Percentiles rank a stretch among this genome's conserved stretches.
phyloP scores from a whole-genome alignment of 2,113 vertebrate genomes.

The Antechinus stuartii region DNA sequence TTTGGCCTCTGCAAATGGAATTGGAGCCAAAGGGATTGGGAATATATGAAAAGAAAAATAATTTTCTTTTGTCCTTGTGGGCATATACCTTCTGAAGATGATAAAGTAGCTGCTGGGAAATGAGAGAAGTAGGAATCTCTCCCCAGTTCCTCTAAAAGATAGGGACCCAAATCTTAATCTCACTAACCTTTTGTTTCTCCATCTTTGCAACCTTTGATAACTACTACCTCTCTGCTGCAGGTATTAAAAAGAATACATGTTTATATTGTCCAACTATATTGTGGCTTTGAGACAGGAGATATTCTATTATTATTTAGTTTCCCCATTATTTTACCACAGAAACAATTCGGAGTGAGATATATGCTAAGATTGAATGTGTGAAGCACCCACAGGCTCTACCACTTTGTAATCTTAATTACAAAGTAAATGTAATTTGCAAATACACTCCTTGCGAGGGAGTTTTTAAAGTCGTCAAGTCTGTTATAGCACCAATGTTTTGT shows the following conservation, averaged over 20 bases:
- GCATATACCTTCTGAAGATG: not conserved
- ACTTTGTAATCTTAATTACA: not conserved
- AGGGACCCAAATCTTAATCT: not conserved
- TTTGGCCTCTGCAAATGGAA: not conserved
- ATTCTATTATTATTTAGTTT: constrained; percentile 32
- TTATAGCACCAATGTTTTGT: constrained; percentile 46
- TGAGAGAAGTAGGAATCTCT: not conserved
- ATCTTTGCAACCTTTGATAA: not conserved
- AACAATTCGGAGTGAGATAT: constrained; percentile 16
- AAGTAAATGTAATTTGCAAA: constrained; percentile 48
- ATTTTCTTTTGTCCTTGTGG: not conserved
- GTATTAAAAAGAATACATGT: constrained; percentile 12
- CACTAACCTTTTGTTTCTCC: not conserved
- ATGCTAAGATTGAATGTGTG: constrained; percentile 32
- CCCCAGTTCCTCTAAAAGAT: not conserved
- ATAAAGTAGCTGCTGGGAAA: not conserved
- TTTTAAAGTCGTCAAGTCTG: constrained; percentile 50
- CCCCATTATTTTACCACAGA: constrained; percentile 30
- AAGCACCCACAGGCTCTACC: not conserved
- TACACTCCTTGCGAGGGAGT: not conserved
- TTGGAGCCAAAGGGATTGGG: not conserved
- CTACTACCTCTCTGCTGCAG: not conserved
- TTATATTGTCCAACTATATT: constrained; percentile 39
- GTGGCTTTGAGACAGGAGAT: constrained; percentile 41
- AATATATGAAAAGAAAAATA: not conserved